These are phyloP conservation scores for Anneissia japonica DNA, from an alignment of 35 echinoderm and acorn worm genomes.

Conservation along the genomic window DNA sequence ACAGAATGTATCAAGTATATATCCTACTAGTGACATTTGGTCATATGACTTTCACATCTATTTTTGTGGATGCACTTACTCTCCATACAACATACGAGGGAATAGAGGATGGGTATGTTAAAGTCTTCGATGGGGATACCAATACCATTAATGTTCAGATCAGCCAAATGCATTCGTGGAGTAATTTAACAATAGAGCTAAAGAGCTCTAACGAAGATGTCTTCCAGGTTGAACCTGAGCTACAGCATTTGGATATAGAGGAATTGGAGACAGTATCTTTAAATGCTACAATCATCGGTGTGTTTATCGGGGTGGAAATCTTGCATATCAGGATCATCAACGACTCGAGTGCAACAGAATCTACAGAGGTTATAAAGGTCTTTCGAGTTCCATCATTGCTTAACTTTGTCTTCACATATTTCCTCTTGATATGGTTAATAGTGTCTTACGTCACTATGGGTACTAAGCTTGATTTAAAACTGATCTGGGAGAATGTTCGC, in stretches of 20 bases:
- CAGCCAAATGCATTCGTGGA: not conserved
- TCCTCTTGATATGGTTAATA: slow-evolving; percentile 41
- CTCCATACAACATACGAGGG: not conserved
- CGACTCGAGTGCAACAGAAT: not conserved
- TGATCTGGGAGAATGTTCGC: slow-evolving; percentile 33
- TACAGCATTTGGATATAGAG: not conserved
- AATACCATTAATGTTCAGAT: not conserved
- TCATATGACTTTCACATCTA: too few relatives aligned
- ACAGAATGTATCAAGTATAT: too few relatives aligned
- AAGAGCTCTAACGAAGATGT: not conserved
- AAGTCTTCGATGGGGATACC: not conserved
- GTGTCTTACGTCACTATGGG: slow-evolving; percentile 83
- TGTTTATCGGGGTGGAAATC: slow-evolving; percentile 51
- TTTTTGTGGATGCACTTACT: not conserved
- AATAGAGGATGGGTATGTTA: not conserved
- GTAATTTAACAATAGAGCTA: not conserved
- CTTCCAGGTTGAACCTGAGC: not conserved
- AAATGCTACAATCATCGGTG: slow-evolving; percentile 37
- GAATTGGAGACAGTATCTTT: slow-evolving; percentile 16
- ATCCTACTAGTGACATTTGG: too few relatives aligned
- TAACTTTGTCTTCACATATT: slow-evolving; percentile 31
- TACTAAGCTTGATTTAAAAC: slow-evolving; percentile 42
- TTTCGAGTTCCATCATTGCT: slow-evolving; percentile 23
- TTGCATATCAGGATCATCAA: slow-evolving; percentile 28
- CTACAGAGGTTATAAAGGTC: slow-evolving; percentile 48